Evolutionary conservation across 2,888 invertebrate species (phyloP), one percentile per base, ranked within the genome.

Genomic region (Andrena dorsata): DNA sequence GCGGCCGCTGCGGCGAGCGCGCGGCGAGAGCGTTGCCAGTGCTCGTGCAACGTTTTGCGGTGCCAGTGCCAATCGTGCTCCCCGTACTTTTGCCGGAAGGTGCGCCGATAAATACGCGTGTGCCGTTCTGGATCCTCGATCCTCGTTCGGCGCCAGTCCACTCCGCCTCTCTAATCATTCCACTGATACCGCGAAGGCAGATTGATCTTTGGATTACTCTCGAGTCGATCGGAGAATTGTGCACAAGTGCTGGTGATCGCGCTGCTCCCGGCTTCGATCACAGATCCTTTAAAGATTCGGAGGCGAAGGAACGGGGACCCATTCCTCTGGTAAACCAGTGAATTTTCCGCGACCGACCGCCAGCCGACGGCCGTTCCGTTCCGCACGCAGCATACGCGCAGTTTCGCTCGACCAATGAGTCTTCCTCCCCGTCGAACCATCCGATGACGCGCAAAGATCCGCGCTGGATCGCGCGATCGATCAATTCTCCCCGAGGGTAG

Each of bases 31-130:
- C 51, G 51, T 73, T 61, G 83, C 64, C 83, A 83, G 83, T 83
- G 82, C 72, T 73, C 61, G 82, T 63, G 75, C 68, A 73, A 83
- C 82, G 83, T 61, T 78, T 56, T 35, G 72, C 69, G 28, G 71
- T 13, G 82, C 49, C 51, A 61, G 83, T 82, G 83, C 49, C 30
- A 58, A 63, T 83, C 58, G 68, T n/a, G 71, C 32, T 53, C n/a
- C 49, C 10, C 16, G 41, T 13, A 23, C 71, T 51, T 30, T 63
- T 16, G 63, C 61, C 77, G 70, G 63, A 74, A 75, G 71, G 66
- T 60, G 60, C 82, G 74, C 53, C 26, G 69, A 49, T 5, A 53
- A 32, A n/a, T 72, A n/a, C 56, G 53, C 66, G 53, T 60, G 35
- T 30, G 35, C 28, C 30, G 2, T 7, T 6, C 51, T 23, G 26